Evolutionary conservation across 2,797 vertebrate species (phyloP), one percentile per base, ranked within the genome.

Genomic region (Fistularia tabacaria): DNA sequence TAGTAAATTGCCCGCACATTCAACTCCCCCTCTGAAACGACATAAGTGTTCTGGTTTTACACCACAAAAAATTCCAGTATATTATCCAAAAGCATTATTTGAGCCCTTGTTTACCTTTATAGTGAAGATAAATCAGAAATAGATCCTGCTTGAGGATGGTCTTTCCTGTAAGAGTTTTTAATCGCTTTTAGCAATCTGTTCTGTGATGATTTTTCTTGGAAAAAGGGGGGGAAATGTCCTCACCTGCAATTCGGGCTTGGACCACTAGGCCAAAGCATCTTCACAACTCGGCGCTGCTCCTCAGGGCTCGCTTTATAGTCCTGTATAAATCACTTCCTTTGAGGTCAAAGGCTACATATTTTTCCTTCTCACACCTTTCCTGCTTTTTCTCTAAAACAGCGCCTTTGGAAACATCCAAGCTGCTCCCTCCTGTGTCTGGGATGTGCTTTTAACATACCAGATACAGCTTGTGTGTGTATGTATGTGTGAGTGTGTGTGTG

Each of bases 291-390:
- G 56, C 54, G 42, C 61, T 51, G 62, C 71, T 79, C 81, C 81
- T 73, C 69, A 43, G 75, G 79, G 74, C 71, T 82, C 57, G 55
- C 66, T 82, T 80, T 84, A 69, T 54, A 79, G 68, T 77, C 73
- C 71, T 68, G 68, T 62, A 83, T 87, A 88, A 88, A 88, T 88
- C 80, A 78, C 81, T 81, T 85, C 76, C 76, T 79, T 45, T 56
- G 11, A 60, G 80, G 78, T 78, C 77, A 80, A 79, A 84, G 80
- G 82, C 51, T 80, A 80, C 76, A 75, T 74, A 62, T 83, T 85
- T 71, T 79, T 78, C 59, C 81, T 79, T 45, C 70, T 83, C 83
- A 79, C 82, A 85, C 85, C 80, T 85, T 83, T 77, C 59, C 62
- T 71, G 62, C 66, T 64, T 67, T 56, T 64, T 77, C 62, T 82